Evolutionary conservation across 1,140 invertebrate species (phyloP).

Genomic region (Procambarus clarkii): DNA sequence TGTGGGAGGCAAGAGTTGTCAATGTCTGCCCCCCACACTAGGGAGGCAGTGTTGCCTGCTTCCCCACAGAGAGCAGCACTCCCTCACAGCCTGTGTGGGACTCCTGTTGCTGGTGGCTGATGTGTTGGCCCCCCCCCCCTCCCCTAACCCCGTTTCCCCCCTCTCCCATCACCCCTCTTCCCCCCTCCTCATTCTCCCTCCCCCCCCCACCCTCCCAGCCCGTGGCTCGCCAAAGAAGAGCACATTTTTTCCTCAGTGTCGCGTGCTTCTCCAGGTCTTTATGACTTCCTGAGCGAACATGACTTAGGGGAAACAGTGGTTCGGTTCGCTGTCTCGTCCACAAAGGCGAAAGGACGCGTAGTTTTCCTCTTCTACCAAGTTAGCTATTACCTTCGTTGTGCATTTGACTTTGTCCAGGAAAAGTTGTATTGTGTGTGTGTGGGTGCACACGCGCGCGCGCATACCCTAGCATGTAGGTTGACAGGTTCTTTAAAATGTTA

Average conservation of each 20-base stretch:
- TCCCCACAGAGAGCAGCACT: too few relatives aligned
- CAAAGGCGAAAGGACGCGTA: neutral
- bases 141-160: neutral
- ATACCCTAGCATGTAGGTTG: neutral
- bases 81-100: too few relatives aligned
- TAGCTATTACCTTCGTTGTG: neutral
- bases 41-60: too few relatives aligned
- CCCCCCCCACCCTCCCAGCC: too few relatives aligned
- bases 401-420: neutral
- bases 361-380: neutral
- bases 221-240: neutral
- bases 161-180: neutral
- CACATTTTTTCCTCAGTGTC: neutral
- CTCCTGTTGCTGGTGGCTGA: too few relatives aligned
- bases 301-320: neutral
- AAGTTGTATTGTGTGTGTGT: too few relatives aligned
- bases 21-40: too few relatives aligned
- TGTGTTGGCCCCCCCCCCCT: neutral
- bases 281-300: neutral
- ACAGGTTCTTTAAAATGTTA: conserved; percentile 25
- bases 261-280: neutral
- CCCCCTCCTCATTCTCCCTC: neutral
- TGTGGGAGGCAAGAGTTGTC: too few relatives aligned
- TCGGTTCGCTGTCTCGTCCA: neutral
- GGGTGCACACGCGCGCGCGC: too few relatives aligned